Percentiles rank a stretch among this genome's conserved stretches.
phyloP scores from a whole-genome alignment of 2,113 vertebrate species.

The Ivindomyrus marchei region DNA sequence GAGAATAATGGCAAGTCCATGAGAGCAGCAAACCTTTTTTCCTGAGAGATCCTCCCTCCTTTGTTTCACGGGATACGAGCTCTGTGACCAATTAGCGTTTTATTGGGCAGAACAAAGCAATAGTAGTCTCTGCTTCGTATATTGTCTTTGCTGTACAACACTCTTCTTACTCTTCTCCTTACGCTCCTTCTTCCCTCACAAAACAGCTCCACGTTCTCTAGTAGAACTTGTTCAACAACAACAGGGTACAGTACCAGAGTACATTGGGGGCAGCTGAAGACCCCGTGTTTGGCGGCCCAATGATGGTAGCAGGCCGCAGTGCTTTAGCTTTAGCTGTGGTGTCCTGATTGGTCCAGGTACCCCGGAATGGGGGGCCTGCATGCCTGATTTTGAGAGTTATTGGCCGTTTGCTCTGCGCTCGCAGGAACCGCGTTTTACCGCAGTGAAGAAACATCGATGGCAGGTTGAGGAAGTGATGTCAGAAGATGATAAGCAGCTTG shows the following conservation, averaged over 20 bases:
- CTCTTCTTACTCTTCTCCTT: conserved; percentile 23
- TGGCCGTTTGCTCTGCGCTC: not conserved
- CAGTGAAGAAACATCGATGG: not conserved
- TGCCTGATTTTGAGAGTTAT: not conserved
- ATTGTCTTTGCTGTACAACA: conserved; percentile 26
- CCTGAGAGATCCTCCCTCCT: conserved; percentile 30
- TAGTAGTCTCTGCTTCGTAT: conserved; percentile 25
- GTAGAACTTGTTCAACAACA: conserved; percentile 31
- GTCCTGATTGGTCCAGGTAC: not conserved
- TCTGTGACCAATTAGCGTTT: conserved; percentile 52
- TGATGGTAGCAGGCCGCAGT: not conserved
- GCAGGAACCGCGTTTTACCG: not conserved
- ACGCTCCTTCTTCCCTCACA: conserved; percentile 15
- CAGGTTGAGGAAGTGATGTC: conserved; percentile 8
- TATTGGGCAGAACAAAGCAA: conserved; percentile 34
- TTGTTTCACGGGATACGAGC: conserved; percentile 41
- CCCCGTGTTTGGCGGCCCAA: conserved; percentile 4
- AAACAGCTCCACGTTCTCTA: conserved; percentile 29
- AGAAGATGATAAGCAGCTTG: not conserved
- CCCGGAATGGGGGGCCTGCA: not conserved
- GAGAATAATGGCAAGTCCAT: conserved; percentile 36
- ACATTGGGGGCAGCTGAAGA: conserved; percentile 2
- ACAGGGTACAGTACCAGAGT: conserved; percentile 20
- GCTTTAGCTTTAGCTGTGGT: not conserved
- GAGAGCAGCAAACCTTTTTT: conserved; percentile 36